Evolutionary conservation across 2,797 vertebrate species (phyloP).

Genomic region (Choloepus didactylus): DNA sequence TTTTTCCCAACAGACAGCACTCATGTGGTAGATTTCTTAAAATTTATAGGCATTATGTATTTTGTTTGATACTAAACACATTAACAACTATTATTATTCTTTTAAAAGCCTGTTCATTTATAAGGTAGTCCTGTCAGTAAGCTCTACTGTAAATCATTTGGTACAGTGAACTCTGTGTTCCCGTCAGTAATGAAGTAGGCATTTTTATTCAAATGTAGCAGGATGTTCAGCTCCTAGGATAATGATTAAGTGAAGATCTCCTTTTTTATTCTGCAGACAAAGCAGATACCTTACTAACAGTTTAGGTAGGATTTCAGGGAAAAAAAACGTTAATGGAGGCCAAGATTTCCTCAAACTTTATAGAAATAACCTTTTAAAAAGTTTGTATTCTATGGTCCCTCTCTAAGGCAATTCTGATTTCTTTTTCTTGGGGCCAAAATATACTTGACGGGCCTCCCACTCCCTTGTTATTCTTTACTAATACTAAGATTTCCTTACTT

Average conservation of each 20-base stretch:
- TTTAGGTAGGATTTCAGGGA: slow-evolving; percentile 76
- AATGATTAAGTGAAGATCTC: slow-evolving; percentile 79
- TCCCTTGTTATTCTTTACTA: slow-evolving; percentile 79
- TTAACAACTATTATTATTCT: slow-evolving; percentile 61
- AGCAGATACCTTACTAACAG: slow-evolving; percentile 75
- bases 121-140: slow-evolving; percentile 67
- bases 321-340: slow-evolving; percentile 81
- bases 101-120: slow-evolving; percentile 73
- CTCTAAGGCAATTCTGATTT: slow-evolving; percentile 79
- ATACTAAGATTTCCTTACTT: slow-evolving; percentile 78
- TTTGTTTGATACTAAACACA: slow-evolving; percentile 57
- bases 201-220: slow-evolving; percentile 81
- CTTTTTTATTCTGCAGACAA: slow-evolving; percentile 83
- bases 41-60: slow-evolving; percentile 55
- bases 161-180: slow-evolving; percentile 73
- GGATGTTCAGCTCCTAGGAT: slow-evolving; percentile 81
- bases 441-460: slow-evolving; percentile 77
- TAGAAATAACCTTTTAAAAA: slow-evolving; percentile 85
- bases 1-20: slow-evolving; percentile 9
- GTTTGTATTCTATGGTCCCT: slow-evolving; percentile 72
- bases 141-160: slow-evolving; percentile 67
- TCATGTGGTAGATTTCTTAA: slow-evolving; percentile 49
- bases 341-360: slow-evolving; percentile 83
- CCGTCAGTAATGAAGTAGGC: slow-evolving; percentile 80
- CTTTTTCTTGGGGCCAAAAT: slow-evolving; percentile 78